Evolutionary conservation across 1,140 invertebrate genomes (phyloP).

Genomic region (Geopemphigus sp.): DNA sequence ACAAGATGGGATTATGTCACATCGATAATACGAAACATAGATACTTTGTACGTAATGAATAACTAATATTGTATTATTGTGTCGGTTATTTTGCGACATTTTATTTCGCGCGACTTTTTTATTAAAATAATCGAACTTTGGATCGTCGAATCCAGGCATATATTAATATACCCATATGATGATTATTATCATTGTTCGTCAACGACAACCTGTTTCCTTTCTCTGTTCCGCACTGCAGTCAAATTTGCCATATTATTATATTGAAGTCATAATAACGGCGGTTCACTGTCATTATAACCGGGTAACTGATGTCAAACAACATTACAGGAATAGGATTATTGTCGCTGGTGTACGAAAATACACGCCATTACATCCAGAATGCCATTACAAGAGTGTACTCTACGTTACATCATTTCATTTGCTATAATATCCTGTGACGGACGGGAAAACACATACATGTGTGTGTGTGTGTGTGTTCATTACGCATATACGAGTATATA

Average conservation of each 20-base stretch:
- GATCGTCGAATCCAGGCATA: no score
- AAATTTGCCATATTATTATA: background rate
- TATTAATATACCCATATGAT: no score
- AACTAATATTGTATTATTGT: no score
- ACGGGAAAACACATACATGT: background rate
- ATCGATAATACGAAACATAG: no score
- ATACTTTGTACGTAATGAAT: no score
- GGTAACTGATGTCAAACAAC: conserved; percentile 23
- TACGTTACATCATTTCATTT: background rate
- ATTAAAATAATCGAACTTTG: no score
- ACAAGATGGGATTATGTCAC: no score
- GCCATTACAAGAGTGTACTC: conserved; percentile 7
- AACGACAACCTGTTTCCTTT: background rate
- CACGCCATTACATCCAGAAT: conserved; percentile 20
- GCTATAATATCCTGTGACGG: background rate
- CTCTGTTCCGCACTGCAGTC: background rate
- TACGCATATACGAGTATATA: background rate
- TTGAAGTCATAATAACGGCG: conserved; percentile 11
- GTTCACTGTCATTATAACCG: conserved; percentile 10
- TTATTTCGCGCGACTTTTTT: no score
- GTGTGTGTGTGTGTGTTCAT: background rate
- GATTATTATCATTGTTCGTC: no score
- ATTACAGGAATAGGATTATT: conserved; percentile 31
- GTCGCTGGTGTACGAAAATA: conserved; percentile 9
- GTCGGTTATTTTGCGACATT: no score